Conservation (phyloP, 2,113 vertebrate species). For the Fulica atra region DNA sequence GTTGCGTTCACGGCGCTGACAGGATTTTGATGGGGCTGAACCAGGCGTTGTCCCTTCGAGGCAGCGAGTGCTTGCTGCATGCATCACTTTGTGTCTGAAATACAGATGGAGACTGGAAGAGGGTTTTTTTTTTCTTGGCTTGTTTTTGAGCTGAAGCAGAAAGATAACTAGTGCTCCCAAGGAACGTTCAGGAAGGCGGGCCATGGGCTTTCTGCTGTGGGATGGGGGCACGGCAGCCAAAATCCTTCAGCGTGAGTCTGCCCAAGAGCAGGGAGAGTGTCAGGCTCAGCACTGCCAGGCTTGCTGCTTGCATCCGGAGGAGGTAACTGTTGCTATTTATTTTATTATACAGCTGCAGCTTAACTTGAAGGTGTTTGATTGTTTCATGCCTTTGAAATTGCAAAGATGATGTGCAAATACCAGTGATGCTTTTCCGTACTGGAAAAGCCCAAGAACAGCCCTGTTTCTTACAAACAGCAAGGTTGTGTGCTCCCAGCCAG, state of each 20-base stretch:
- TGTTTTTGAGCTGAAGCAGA: background rate
- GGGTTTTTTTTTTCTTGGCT: background rate
- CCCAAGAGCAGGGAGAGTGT: background rate
- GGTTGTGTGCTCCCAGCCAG: background rate
- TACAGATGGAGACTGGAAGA: background rate
- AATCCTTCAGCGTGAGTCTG: background rate
- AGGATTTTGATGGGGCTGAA: constrained; percentile 9
- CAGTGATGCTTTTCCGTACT: background rate
- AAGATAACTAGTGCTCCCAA: background rate
- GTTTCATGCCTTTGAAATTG: background rate
- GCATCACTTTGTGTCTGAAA: constrained; percentile 29
- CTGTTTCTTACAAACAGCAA: background rate
- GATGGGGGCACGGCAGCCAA: background rate
- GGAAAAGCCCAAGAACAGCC: background rate
- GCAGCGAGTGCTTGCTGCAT: background rate
- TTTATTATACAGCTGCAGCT: background rate
- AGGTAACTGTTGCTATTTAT: background rate
- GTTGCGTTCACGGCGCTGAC: background rate
- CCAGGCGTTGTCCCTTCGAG: constrained; percentile 34
- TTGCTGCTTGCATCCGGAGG: background rate
- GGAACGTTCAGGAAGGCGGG: background rate
- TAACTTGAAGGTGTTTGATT: background rate
- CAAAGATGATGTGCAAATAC: background rate
- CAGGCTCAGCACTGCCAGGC: background rate
- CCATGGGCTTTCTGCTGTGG: background rate